Base-by-base conservation (phyloP, 2,888 invertebrate genomes). In the Cerastis leucographa region DNA sequence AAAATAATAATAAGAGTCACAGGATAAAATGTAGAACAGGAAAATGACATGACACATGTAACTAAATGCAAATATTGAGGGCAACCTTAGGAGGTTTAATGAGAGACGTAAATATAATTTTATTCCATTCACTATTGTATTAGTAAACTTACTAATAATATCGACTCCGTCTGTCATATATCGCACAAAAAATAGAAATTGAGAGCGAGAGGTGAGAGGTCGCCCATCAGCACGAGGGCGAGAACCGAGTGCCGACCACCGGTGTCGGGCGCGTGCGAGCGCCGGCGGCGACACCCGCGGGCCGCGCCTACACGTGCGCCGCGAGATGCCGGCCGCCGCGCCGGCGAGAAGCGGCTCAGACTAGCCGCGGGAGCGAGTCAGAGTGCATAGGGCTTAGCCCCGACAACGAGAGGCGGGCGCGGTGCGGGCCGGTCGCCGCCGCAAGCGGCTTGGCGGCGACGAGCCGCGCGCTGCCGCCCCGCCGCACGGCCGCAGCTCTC, bases 311-410 rank as follows among this genome's bases (percentile, higher is more conserved):
- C 81, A 74, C 85, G 69, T 74, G 90, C 87, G 89, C 90, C 90
- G 86, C 84, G 84, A 80, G 76, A 68, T 87, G 89, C 90, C 88
- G 86, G 89, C 88, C 89, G 88, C 87, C 90, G 89, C 90, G 89
- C 90, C 85, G 80, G 92, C 93, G 95, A 95, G 94, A 94, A 95
- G 95, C 96, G 96, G 95, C 95, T 93, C 94, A 93, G 95, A 95
- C 94, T 91, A 91, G 95, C 95, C 95, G 95, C 94, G 92, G 91
- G 90, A 91, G 92, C 94, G 90, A 91, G 93, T 92, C 94, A 90
- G 92, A 92, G 93, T 90, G 93, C 92, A 89, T 92, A 92, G 94
- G 93, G 94, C 94, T 92, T 93, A 93, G 94, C 94, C 94, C 94
- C 94, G 90, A 90, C 92, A 90, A 93, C 93, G 85, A 93, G 93